Conservation (phyloP, 2,888 invertebrate species). For the Ophion ventricosus region DNA sequence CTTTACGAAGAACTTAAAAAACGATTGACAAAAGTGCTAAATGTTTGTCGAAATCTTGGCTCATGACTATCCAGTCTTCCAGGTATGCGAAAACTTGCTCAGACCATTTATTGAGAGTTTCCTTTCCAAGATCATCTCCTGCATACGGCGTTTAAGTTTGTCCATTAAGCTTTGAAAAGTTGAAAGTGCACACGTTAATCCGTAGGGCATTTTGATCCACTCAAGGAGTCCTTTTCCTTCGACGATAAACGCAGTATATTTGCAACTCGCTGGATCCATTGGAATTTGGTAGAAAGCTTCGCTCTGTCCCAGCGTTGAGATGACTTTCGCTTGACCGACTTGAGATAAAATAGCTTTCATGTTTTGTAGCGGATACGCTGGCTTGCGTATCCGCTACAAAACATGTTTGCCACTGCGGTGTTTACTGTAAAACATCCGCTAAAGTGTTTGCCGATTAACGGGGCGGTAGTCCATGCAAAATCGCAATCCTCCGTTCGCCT, state of each 20-base stretch:
- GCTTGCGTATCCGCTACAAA: too few relatives aligned
- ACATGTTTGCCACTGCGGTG: too few relatives aligned
- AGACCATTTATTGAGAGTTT: constrained; percentile 49
- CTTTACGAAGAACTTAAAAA: constrained; percentile 44
- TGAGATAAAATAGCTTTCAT: constrained; percentile 52
- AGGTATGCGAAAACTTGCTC: constrained; percentile 55
- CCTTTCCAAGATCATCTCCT: constrained; percentile 39
- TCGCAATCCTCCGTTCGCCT: constrained; percentile 49
- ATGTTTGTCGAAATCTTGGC: constrained; percentile 44
- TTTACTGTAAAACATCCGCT: too few relatives aligned
- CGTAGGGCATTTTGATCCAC: constrained; percentile 57
- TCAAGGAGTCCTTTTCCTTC: constrained; percentile 53
- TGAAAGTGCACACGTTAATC: constrained; percentile 51
- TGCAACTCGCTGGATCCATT: constrained; percentile 42
- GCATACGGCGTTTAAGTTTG: constrained; percentile 32
- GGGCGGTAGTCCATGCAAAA: constrained; percentile 52
- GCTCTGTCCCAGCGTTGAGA: constrained; percentile 56
- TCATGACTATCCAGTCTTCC: constrained; percentile 50
- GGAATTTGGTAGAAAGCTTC: constrained; percentile 61
- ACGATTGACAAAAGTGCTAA: constrained; percentile 33
- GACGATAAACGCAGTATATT: constrained; percentile 57
- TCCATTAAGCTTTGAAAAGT: constrained; percentile 56
- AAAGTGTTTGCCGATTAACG: constrained; percentile 37
- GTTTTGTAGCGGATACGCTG: constrained; percentile 54
- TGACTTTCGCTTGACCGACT: constrained; percentile 50